These are phyloP conservation scores for Camelus bactrianus DNA, from an alignment of 2,113 vertebrate species.

Conservation along the genomic window DNA sequence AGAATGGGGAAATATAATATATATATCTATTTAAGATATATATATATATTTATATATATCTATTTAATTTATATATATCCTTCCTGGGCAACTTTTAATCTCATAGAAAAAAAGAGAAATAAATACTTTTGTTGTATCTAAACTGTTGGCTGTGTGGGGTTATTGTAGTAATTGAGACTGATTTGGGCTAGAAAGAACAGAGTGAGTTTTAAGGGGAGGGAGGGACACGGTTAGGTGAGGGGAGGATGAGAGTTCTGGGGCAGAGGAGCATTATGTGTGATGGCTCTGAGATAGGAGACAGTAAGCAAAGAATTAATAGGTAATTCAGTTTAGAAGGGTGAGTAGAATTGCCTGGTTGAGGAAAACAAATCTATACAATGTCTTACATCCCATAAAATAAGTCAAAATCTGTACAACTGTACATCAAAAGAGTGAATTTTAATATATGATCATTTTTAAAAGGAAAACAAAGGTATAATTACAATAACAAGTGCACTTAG, in stretches of 20 bases:
- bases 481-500: neutral
- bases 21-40: too few species aligned
- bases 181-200: neutral
- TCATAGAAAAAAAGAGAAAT: neutral
- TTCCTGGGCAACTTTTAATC: neutral
- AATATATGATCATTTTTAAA: neutral
- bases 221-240: neutral
- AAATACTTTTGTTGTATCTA: neutral
- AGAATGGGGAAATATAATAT: slow-evolving; percentile 22
- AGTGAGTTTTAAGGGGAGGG: neutral
- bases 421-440: neutral
- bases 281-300: neutral
- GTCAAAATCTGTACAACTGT: neutral
- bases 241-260: neutral
- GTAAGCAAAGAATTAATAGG: neutral
- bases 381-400: neutral
- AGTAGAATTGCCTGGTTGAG: neutral
- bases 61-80: neutral
- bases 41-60: too few species aligned
- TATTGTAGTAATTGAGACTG: neutral
- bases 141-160: neutral
- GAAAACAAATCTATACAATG: neutral
- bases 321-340: neutral
- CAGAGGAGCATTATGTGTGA: neutral
- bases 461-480: neutral